phyloP scores from a whole-genome alignment of 64 coral and sea anemone species.

The Astreopora myriophthalma region DNA sequence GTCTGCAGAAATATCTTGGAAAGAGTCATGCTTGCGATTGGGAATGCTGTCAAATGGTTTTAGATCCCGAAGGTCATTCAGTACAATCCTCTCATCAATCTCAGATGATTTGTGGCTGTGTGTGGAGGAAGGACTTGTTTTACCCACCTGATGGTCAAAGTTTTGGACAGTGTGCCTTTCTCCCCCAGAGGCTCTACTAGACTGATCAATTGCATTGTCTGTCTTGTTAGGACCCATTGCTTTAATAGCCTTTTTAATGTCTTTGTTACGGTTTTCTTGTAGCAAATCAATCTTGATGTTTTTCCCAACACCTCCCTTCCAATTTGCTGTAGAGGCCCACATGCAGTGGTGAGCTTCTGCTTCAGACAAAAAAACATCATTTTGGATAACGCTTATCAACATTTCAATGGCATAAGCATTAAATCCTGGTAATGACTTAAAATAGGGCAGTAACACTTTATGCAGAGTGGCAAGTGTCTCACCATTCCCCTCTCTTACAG shows the following conservation, averaged over 20 bases:
- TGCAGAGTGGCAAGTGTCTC: slow-evolving; percentile 7
- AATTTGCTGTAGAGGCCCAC: slow-evolving; percentile 30
- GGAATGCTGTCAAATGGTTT: slow-evolving; percentile 11
- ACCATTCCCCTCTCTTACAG: slow-evolving; percentile 30
- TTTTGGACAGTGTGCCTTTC: slow-evolving; percentile 3
- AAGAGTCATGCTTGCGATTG: slow-evolving; percentile 7
- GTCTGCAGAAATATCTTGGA: background rate
- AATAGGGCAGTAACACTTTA: slow-evolving; percentile 17
- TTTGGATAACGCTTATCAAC: slow-evolving; percentile 15
- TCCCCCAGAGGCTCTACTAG: slow-evolving; percentile 22
- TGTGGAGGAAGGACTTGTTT: background rate
- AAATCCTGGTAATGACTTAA: slow-evolving; percentile 16
- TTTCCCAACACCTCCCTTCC: slow-evolving; percentile 27
- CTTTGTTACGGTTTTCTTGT: too few relatives aligned
- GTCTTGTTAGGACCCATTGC: too few relatives aligned
- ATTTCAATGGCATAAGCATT: slow-evolving; percentile 72
- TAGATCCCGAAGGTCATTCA: background rate
- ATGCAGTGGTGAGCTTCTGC: too few relatives aligned
- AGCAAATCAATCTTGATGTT: slow-evolving; percentile 64
- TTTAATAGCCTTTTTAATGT: too few relatives aligned
- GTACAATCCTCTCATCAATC: slow-evolving; percentile 3
- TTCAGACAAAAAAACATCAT: too few relatives aligned
- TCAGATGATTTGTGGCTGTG: background rate
- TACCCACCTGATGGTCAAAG: slow-evolving; percentile 34
- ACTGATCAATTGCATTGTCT: too few relatives aligned